phyloP scores from a whole-genome alignment of 2,113 vertebrate genomes.

The Caretta caretta region DNA sequence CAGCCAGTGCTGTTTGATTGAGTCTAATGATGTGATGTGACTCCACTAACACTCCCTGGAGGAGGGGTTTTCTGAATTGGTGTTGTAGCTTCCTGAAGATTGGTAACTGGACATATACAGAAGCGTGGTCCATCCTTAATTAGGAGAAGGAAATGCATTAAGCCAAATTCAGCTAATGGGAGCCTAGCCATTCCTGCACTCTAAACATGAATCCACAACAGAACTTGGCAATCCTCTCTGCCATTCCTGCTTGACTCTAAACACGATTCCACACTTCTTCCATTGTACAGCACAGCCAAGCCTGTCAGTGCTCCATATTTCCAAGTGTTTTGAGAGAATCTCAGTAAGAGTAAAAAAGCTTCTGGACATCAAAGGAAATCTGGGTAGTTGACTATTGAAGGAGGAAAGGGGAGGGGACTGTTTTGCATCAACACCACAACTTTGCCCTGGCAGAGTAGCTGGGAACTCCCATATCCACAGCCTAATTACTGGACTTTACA shows the following conservation, averaged over 20 bases:
- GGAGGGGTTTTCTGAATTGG: not conserved
- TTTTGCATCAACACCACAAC: not conserved
- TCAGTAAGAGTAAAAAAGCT: not conserved
- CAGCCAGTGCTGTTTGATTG: not conserved
- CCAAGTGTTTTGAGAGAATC: not conserved
- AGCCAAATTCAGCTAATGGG: not conserved
- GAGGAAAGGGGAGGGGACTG: not conserved
- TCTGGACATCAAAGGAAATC: not conserved
- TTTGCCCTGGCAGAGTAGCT: not conserved
- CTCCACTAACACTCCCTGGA: not conserved
- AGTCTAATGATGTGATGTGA: not conserved
- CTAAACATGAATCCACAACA: not conserved
- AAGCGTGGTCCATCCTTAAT: not conserved
- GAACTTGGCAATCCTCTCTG: not conserved
- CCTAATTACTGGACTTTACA: not conserved
- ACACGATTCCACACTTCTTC: not conserved
- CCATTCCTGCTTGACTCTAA: not conserved
- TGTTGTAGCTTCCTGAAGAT: not conserved
- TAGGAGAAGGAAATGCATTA: not conserved
- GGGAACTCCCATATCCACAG: accelerated
- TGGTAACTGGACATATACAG: not conserved
- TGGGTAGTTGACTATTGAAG: not conserved
- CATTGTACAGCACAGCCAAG: not conserved
- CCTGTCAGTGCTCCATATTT: not conserved
- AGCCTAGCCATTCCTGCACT: not conserved